Evolutionary conservation across 1,140 invertebrate species (phyloP).

Genomic region (Caerostris darwini): DNA sequence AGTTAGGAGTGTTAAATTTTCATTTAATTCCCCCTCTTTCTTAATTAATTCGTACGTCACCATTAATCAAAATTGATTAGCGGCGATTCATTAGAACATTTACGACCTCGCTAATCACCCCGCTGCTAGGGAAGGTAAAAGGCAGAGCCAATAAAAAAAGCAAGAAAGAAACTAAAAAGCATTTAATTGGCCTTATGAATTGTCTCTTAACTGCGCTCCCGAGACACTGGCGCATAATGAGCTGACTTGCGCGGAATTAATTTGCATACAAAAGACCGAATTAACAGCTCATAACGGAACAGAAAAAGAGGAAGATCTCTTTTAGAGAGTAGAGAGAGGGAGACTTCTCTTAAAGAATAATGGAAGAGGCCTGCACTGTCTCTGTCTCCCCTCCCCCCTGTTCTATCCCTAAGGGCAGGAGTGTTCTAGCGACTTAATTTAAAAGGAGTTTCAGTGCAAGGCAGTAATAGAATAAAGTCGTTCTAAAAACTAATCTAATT

Average conservation of each 20-base stretch:
- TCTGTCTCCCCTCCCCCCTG: neutral
- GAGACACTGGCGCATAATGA: slow-evolving; percentile 50
- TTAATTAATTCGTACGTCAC: slow-evolving; percentile 49
- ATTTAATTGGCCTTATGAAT: slow-evolving; percentile 63
- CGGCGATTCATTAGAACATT: slow-evolving; percentile 43
- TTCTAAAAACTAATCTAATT: slow-evolving; percentile 53
- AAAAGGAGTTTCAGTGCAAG: neutral
- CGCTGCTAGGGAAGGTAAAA: neutral
- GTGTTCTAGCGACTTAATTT: slow-evolving; percentile 6
- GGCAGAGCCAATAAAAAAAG: neutral
- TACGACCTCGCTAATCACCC: slow-evolving; percentile 53
- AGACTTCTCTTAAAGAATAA: slow-evolving; percentile 26
- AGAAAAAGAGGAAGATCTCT: neutral
- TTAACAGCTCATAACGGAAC: slow-evolving; percentile 53
- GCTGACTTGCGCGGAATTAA: slow-evolving; percentile 50
- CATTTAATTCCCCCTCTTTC: neutral
- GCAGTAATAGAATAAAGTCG: slow-evolving; percentile 51
- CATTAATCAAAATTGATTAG: slow-evolving; percentile 63
- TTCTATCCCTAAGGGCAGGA: neutral
- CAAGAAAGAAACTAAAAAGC: neutral
- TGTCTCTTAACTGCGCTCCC: slow-evolving; percentile 53
- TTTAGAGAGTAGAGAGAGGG: neutral
- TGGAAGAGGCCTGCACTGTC: neutral
- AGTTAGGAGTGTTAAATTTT: neutral
- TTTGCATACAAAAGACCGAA: slow-evolving; percentile 65